Evolutionary conservation across 1,140 invertebrate species (phyloP).

Genomic region (Drosophila carrolli): DNA sequence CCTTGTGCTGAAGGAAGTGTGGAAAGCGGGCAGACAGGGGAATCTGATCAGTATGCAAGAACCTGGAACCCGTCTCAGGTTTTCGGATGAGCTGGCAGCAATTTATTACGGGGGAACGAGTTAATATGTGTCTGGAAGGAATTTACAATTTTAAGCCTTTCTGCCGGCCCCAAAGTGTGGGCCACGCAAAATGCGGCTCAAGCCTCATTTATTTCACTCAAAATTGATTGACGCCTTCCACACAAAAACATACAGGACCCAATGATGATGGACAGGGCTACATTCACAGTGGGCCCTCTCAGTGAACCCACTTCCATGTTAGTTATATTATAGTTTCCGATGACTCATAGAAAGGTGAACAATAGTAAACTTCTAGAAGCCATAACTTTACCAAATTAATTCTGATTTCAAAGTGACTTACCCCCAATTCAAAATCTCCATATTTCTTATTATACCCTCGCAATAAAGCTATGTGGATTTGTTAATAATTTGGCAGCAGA

Average conservation of each 20-base stretch:
- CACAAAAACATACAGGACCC: neutral
- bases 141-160: conserved; percentile 59
- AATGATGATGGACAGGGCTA: conserved; percentile 6
- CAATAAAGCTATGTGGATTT: no score
- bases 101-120: conserved; percentile 36
- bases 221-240: conserved; percentile 69
- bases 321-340: no score
- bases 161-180: conserved; percentile 27
- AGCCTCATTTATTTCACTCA: conserved; percentile 74
- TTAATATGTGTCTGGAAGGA: conserved; percentile 19
- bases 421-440: no score
- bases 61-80: conserved; percentile 6
- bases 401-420: no score
- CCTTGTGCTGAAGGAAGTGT: neutral
- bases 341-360: no score
- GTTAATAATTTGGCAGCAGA: no score
- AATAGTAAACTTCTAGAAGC: no score
- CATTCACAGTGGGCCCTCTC: conserved; percentile 1
- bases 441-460: no score
- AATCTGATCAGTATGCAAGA: neutral
- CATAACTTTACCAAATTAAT: no score
- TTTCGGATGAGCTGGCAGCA: conserved; percentile 17
- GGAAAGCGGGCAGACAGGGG: neutral
- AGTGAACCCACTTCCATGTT: no score
- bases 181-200: conserved; percentile 45